These are phyloP conservation scores for Megathymus violae DNA, from an alignment of 1,140 invertebrate species.

Conservation along the genomic window DNA sequence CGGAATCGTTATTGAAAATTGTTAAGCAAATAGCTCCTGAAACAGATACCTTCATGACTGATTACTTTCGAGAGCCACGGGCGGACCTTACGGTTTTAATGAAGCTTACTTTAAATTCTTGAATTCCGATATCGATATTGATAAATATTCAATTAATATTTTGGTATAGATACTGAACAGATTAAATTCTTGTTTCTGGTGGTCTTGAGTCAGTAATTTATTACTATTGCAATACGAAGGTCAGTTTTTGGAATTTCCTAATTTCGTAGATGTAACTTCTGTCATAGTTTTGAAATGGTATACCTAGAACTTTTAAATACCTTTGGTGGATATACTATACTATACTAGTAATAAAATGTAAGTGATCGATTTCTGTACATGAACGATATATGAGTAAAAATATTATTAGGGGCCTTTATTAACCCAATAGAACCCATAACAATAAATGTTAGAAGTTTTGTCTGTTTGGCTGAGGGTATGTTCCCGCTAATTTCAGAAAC, in stretches of 20 bases:
- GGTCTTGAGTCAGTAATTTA: background rate
- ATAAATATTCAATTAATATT: slow-evolving; percentile 34
- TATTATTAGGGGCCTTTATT: no score
- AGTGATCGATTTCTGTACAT: no score
- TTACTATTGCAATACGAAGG: slow-evolving; percentile 2
- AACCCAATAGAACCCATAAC: no score
- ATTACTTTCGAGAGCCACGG: slow-evolving; percentile 30
- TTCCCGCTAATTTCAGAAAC: no score
- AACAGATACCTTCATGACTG: slow-evolving; percentile 30
- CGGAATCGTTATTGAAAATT: slow-evolving; percentile 43
- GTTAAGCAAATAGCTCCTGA: slow-evolving; percentile 39
- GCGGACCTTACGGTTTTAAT: slow-evolving; percentile 15
- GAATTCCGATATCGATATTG: slow-evolving; percentile 14
- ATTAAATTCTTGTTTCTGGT: slow-evolving; percentile 5
- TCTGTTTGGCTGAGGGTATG: no score
- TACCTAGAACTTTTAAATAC: no score
- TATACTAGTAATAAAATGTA: no score
- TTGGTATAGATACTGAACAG: background rate
- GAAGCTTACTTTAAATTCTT: slow-evolving; percentile 15
- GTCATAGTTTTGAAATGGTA: no score
- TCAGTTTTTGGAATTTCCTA: background rate
- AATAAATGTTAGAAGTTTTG: no score
- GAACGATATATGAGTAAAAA: no score
- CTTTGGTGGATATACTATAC: no score
- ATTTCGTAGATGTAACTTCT: no score